Conservation (phyloP, 2,888 invertebrate genomes). For the Diarsia mendica region DNA sequence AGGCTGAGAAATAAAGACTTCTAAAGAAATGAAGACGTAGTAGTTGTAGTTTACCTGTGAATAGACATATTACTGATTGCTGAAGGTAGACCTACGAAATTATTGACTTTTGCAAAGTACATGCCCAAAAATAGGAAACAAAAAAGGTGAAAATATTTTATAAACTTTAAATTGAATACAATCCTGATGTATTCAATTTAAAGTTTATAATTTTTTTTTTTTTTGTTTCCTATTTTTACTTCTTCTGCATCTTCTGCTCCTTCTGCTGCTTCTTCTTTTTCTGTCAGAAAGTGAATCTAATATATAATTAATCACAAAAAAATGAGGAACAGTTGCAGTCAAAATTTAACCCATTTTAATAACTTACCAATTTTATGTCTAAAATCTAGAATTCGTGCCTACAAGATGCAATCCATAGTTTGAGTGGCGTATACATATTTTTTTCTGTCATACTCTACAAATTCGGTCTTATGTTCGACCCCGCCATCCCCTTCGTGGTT, state of each 20-base stretch:
- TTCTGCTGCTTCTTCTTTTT: too few species aligned
- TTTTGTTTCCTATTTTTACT: too few species aligned
- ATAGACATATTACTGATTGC: neutral
- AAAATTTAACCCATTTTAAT: neutral
- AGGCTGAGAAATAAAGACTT: neutral
- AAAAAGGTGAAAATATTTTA: neutral
- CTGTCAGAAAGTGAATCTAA: too few species aligned
- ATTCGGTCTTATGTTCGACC: too few species aligned
- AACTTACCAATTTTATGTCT: neutral
- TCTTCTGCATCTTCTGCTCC: too few species aligned
- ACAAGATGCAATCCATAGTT: neutral
- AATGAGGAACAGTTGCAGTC: too few species aligned
- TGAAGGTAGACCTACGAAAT: neutral
- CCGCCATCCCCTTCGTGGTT: too few species aligned
- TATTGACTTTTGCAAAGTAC: neutral
- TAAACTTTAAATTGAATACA: neutral
- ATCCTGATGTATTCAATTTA: too few species aligned
- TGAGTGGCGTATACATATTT: too few species aligned
- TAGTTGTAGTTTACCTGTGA: neutral
- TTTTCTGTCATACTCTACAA: slow-evolving; percentile 26
- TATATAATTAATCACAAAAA: neutral
- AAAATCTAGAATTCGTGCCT: neutral
- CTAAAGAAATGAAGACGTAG: too few species aligned
- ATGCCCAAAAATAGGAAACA: neutral
- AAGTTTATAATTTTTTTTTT: too few species aligned